Evolutionary conservation across 37 sponge, comb jelly and placozoan genomes (phyloP).

Genomic region (Agelas oroides): DNA sequence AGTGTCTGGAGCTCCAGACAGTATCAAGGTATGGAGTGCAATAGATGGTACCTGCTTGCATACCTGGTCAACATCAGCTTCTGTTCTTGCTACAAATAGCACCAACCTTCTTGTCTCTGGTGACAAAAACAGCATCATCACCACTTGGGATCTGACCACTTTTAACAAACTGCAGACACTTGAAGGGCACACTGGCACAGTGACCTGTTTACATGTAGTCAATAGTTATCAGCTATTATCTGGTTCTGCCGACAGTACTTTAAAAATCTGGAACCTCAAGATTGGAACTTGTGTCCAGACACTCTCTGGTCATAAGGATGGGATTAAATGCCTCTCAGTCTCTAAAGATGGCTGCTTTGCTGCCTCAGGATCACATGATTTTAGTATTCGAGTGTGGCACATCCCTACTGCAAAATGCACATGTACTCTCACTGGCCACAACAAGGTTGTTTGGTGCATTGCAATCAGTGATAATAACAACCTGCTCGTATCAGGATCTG

Average conservation of each 20-base stretch:
- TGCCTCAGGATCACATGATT: conserved; percentile 56
- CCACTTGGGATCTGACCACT: conserved; percentile 5
- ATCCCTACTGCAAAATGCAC: not conserved
- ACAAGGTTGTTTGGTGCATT: conserved; percentile 42
- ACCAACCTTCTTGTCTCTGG: conserved; percentile 30
- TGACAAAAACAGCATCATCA: conserved; percentile 11
- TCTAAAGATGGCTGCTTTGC: conserved; percentile 14
- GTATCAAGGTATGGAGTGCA: conserved; percentile 56
- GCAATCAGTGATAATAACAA: conserved; percentile 5
- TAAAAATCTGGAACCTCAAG: conserved; percentile 31
- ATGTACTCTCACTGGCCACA: conserved; percentile 44
- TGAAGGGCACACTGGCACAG: conserved; percentile 22
- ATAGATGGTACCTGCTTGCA: conserved; percentile 50
- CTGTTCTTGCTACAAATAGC: not conserved
- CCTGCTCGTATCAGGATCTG: conserved; percentile 36
- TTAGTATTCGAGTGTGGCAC: conserved; percentile 48
- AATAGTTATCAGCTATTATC: not conserved
- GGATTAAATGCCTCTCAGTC: conserved; percentile 36
- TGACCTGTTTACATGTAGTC: not conserved
- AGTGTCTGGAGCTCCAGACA: conserved; percentile 68
- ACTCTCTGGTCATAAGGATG: conserved; percentile 25
- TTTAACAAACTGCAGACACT: not conserved
- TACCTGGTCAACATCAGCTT: conserved; percentile 28
- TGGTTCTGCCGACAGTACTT: conserved; percentile 27
- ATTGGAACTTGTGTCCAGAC: not conserved